Evolutionary conservation across 1,140 invertebrate species (phyloP), one percentile per base, ranked within the genome.

Genomic region (Bilobella aurantiaca): DNA sequence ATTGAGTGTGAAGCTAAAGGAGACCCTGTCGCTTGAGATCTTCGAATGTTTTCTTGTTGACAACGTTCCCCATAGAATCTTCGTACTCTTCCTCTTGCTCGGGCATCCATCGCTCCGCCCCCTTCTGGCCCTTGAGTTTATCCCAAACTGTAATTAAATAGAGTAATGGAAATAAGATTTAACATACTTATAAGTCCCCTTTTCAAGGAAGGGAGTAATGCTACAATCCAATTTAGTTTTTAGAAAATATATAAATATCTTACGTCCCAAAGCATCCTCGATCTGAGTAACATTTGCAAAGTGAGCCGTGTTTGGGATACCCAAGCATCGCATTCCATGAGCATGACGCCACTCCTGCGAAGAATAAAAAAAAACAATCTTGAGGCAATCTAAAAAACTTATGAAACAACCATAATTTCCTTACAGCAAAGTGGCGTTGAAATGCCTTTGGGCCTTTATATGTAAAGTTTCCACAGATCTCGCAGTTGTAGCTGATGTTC

Each of bases 371-470:
- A 56, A 12, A 62, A 62, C 12, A 59, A 64, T 68, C n/a, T n/a
- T n/a, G n/a, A n/a, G n/a, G n/a, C n/a, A n/a, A n/a, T n/a, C n/a
- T 47, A 42, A 59, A 53, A 47, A 27, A 59, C 32, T 63, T 14
- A 61, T 61, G 72, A 58, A 60, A 62, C 34, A 64, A 8, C 23
- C 8, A 29, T 29, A 78, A 53, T 53, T 16, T 8, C 5, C 80
- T 81, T 77, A 85, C 84, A 1, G 96, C 94, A 82, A 99, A 99
- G 81, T 99, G 97, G 60, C 93, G 83, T 77, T 99, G 96, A 77
- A 99, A 99, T n/a, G 96, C 96, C 79, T 99, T 99, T 0, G 97
- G 97, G 0, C 97, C 97, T 79, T 98, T 96, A 79, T 99, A 99
- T 0, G 91, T 93, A 74, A 91, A 96, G 79, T 99, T 99, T n/a